phyloP scores from a whole-genome alignment of 2,797 vertebrate genomes.

The Leuciscus waleckii region DNA sequence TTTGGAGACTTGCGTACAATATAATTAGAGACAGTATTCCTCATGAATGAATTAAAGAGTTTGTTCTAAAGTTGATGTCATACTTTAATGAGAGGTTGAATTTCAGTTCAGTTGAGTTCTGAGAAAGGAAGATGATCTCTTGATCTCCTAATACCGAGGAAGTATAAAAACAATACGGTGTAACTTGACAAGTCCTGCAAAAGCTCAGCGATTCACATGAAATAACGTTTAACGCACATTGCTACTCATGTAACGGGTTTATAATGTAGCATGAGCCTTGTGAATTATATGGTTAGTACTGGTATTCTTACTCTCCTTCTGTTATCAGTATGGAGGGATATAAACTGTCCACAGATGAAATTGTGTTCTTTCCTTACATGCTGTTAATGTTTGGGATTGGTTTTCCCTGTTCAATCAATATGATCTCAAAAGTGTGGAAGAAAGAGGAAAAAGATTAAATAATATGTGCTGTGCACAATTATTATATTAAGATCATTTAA shows the following conservation, averaged over 20 bases:
- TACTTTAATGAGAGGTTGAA: not conserved
- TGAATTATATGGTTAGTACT: not conserved
- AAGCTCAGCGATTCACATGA: not conserved
- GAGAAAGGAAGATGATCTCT: slow-evolving; percentile 20
- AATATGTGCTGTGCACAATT: not conserved
- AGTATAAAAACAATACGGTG: not conserved
- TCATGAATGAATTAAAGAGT: not conserved
- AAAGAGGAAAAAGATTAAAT: not conserved
- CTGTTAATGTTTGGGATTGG: not conserved
- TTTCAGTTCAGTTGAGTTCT: not conserved
- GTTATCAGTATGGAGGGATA: not conserved
- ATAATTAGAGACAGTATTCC: not conserved
- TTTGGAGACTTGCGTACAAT: not conserved
- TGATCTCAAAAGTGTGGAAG: not conserved
- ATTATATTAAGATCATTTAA: not conserved
- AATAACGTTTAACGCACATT: not conserved
- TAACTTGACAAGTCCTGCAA: not conserved
- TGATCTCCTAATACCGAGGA: not conserved
- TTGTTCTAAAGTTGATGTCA: not conserved
- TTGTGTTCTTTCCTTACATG: not conserved
- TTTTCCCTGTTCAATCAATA: not conserved
- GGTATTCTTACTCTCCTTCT: not conserved
- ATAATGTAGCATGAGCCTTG: not conserved
- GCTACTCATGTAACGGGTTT: not conserved
- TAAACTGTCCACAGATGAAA: not conserved